phyloP scores from a whole-genome alignment of 1,140 invertebrate genomes.

The Pissodes strobi region DNA sequence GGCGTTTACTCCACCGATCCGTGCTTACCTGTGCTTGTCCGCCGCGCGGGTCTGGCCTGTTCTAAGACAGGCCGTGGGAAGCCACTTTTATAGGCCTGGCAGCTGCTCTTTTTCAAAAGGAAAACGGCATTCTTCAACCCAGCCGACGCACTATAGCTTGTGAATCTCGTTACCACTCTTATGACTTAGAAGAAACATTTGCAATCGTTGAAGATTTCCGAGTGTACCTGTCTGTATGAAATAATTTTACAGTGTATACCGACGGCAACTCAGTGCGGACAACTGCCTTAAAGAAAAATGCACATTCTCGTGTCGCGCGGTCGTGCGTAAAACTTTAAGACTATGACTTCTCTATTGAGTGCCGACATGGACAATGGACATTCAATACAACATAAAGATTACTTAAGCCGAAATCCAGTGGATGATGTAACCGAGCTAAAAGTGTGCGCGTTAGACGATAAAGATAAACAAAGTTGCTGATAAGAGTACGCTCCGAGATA shows the following conservation, averaged over 20 bases:
- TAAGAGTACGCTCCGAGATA: not conserved
- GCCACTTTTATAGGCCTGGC: too few species aligned
- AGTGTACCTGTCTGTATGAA: constrained; percentile 51
- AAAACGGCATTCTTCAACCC: not conserved
- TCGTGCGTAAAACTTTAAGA: constrained; percentile 52
- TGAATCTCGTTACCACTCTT: too few species aligned
- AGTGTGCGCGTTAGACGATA: not conserved
- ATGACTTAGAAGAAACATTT: too few species aligned
- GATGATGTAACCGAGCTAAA: not conserved
- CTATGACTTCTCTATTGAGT: constrained; percentile 32
- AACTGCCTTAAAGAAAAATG: constrained; percentile 45
- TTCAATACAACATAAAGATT: constrained; percentile 31
- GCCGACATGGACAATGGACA: constrained; percentile 42
- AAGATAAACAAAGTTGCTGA: not conserved
- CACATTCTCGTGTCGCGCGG: constrained; percentile 46
- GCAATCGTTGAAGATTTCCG: constrained; percentile 26
- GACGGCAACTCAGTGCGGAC: constrained; percentile 53
- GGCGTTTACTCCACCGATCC: not conserved
- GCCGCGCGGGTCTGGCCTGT: too few species aligned
- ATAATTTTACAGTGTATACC: constrained; percentile 50
- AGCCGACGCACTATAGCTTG: constrained; percentile 2
- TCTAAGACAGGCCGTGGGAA: too few species aligned
- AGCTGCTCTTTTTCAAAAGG: too few species aligned
- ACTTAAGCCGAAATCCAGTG: constrained; percentile 26
- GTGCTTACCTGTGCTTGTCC: too few species aligned